Base-by-base conservation (phyloP, 2,888 invertebrate species). In the Globia sparganii region DNA sequence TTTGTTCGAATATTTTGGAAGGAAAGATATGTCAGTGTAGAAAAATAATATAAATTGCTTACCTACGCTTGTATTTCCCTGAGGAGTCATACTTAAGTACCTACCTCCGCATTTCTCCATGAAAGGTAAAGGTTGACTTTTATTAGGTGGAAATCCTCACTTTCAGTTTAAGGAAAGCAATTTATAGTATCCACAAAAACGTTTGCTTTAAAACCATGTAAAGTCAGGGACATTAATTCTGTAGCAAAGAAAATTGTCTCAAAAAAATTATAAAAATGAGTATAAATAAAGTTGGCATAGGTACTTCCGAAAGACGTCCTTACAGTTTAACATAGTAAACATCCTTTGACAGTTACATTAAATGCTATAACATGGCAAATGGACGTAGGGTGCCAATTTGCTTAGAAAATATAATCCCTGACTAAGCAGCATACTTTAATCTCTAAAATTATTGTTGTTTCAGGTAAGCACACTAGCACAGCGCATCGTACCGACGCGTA, bases 21-120 rank as follows among this genome's bases (percentile, higher is more conserved):
- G 6, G 0, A 28, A 28, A 53, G 58, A 49, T 9, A 40, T 25
- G 18, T 28, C 28, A 9, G 3, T 43, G 43, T 25, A 28, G 43
- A 34, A 43, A 43, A 34, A 28, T 49, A 43, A 61, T 69, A 49
- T 18, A 68, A 31, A 59, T 40, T 49, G 21, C 8, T 49, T 59
- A 21, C 25, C 53, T 25, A 9, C 15, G 11, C 15, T 13, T 31
- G 65, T 58, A 49, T 76, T 76, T 78, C 37, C 28, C 64, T n/a
- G 28, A 25, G 31, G 58, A 46, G 18, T 0, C 28, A 18, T 77
- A 9, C 31, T n/a, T 40, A 61, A 75, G 13, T 61, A 31, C 40
- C 31, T 61, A 31, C 40, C 31, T 46, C 18, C 9, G 62, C 4
- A n/a, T 62, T 43, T 64, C 53, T 53, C 18, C n/a, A 34, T 34